phyloP scores from a whole-genome alignment of 2,797 vertebrate genomes.

The Galago senegalensis region DNA sequence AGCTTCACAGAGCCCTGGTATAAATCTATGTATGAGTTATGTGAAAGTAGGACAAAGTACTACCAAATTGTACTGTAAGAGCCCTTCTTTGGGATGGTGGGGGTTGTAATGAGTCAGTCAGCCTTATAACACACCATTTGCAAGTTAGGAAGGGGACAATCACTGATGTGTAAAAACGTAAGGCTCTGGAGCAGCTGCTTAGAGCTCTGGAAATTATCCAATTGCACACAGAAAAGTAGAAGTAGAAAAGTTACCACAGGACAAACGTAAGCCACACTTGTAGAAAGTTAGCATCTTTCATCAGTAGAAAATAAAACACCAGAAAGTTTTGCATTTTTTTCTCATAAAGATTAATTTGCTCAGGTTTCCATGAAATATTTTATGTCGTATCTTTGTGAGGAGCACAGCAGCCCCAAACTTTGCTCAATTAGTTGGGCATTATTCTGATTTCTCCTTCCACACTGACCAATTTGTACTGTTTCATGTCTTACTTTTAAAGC shows the following conservation, averaged over 20 bases:
- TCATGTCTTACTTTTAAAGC: constrained; percentile 33
- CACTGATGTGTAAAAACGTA: constrained; percentile 9
- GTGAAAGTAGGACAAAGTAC: neutral
- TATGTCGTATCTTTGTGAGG: neutral
- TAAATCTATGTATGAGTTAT: neutral
- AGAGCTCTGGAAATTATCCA: constrained; percentile 1
- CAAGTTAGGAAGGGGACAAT: neutral
- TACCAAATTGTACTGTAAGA: neutral
- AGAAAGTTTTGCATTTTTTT: neutral
- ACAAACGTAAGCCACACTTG: neutral
- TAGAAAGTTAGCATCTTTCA: neutral
- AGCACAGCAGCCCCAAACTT: neutral
- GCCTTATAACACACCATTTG: neutral
- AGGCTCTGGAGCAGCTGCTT: neutral
- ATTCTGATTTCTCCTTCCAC: neutral
- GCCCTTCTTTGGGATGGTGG: neutral
- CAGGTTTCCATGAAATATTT: neutral
- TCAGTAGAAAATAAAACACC: constrained; percentile 15
- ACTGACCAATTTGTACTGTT: neutral
- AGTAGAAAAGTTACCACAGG: constrained; percentile 39
- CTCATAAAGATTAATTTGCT: neutral
- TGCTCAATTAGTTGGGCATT: neutral
- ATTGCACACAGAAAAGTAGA: constrained; percentile 12
- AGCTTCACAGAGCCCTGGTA: neutral
- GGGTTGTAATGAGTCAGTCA: neutral